Conservation (phyloP, 2,888 invertebrate genomes). For the Leptopilina myrica region DNA sequence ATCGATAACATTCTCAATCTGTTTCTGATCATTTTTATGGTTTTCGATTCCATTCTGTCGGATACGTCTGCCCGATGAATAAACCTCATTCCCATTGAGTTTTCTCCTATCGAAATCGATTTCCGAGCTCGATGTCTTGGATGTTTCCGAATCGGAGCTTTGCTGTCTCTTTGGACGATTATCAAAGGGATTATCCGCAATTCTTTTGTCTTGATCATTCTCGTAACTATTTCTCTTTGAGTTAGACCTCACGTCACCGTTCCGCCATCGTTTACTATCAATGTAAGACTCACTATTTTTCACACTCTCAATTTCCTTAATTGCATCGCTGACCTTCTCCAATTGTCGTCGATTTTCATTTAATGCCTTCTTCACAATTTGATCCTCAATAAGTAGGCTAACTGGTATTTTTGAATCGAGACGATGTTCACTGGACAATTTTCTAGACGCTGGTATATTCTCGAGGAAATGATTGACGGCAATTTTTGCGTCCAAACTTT, state of each 20-base stretch:
- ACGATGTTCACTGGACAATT: constrained; percentile 49
- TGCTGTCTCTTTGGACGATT: constrained; percentile 59
- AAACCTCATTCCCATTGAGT: constrained; percentile 64
- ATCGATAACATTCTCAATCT: constrained; percentile 76
- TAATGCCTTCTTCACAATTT: constrained; percentile 73
- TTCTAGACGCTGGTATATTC: constrained; percentile 42
- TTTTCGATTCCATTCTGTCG: constrained; percentile 76
- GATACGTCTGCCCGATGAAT: constrained; percentile 65
- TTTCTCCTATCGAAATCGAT: constrained; percentile 65
- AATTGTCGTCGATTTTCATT: constrained; percentile 73
- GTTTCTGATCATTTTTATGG: constrained; percentile 76
- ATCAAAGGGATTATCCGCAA: constrained; percentile 60
- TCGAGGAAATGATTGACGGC: constrained; percentile 54
- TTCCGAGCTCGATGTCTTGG: constrained; percentile 66
- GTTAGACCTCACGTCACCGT: constrained; percentile 58
- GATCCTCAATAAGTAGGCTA: constrained; percentile 72
- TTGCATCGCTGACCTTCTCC: constrained; percentile 73
- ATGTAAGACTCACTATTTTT: constrained; percentile 69
- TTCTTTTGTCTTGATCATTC: constrained; percentile 59
- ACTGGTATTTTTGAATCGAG: constrained; percentile 71
- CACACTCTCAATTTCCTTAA: constrained; percentile 73
- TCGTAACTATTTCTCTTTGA: constrained; percentile 69
- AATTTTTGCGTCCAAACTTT: constrained; percentile 63
- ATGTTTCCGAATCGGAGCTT: constrained; percentile 68
- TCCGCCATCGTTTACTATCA: constrained; percentile 58